Evolutionary conservation across 23 tunicate genomes (phyloP).

Genomic region (Trididemnum miniatum): DNA sequence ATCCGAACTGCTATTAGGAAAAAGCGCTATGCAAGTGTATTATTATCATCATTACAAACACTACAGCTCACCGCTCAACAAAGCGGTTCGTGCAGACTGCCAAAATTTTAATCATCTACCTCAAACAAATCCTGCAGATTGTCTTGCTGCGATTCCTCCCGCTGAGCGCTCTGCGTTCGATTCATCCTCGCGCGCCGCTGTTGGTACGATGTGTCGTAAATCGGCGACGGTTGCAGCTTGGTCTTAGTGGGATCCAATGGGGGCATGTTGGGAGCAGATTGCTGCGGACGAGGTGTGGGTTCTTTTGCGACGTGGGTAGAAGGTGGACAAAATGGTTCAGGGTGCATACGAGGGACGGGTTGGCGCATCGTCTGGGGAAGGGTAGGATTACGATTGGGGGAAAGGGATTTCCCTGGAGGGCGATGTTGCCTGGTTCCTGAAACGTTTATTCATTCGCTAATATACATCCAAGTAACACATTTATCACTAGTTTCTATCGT

Average conservation of each 20-base stretch:
- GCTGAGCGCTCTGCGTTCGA: background rate
- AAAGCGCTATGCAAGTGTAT: too few species aligned
- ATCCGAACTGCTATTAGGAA: too few species aligned
- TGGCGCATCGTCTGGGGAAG: background rate
- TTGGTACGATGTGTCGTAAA: background rate
- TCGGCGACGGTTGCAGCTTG: too few species aligned
- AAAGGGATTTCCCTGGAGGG: background rate
- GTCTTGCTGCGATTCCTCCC: background rate
- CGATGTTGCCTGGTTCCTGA: background rate
- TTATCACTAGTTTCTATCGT: too few species aligned
- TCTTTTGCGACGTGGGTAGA: background rate
- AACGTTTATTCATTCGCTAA: background rate
- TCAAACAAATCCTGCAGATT: conserved; percentile 42
- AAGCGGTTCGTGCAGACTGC: too few species aligned
- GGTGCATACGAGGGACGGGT: background rate
- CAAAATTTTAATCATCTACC: too few species aligned
- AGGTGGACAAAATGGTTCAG: background rate
- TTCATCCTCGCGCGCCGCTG: too few species aligned
- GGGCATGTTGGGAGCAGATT: conserved; percentile 11
- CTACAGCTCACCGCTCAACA: too few species aligned
- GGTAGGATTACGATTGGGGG: background rate
- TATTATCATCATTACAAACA: too few species aligned
- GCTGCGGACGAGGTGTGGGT: background rate
- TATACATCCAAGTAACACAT: too few species aligned
- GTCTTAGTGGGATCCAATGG: background rate